Percentiles rank a stretch among this genome's conserved stretches.
These are phyloP conservation scores for Odiellus spinosus DNA, from an alignment of 2,888 invertebrate genomes.

Conservation along the genomic window DNA sequence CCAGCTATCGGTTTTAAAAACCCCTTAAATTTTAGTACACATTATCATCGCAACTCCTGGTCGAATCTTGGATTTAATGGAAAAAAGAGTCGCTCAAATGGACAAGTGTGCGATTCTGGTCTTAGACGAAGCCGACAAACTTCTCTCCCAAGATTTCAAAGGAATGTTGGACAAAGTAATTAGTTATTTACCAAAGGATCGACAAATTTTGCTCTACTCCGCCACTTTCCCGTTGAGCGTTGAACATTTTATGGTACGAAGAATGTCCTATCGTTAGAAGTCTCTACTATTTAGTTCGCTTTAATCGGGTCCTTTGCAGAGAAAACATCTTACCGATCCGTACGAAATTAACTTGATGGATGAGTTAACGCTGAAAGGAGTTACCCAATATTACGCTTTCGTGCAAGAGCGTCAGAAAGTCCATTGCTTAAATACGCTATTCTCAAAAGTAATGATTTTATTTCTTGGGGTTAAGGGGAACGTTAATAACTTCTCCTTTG, in stretches of 20 bases:
- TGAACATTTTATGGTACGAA: conserved; percentile 76
- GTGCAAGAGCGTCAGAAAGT: conserved; percentile 99
- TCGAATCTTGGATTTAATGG: conserved; percentile 97
- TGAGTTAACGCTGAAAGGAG: conserved; percentile 94
- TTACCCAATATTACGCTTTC: conserved; percentile 99
- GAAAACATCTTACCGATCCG: conserved; percentile 83
- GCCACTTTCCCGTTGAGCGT: conserved; percentile 98
- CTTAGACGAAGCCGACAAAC: conserved; percentile 73
- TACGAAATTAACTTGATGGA: conserved; percentile 99
- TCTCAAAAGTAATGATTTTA: conserved; percentile 71
- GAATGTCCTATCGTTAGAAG: background rate
- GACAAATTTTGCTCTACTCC: conserved; percentile 95
- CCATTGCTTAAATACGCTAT: conserved; percentile 97
- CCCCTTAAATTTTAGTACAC: conserved; percentile 56
- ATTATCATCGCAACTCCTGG: conserved; percentile 98
- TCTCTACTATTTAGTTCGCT: conserved; percentile 6
- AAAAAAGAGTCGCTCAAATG: conserved; percentile 87
- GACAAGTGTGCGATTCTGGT: conserved; percentile 91
- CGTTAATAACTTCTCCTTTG: too few relatives aligned
- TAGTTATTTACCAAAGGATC: conserved; percentile 70
- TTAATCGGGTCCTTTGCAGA: conserved; percentile 37
- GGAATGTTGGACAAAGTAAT: conserved; percentile 98
- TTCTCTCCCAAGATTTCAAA: conserved; percentile 97
- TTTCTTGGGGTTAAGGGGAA: conserved; percentile 1
- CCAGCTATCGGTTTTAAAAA: too few relatives aligned